These are phyloP conservation scores for Folsomia candida DNA, from an alignment of 2,888 invertebrate genomes.

Conservation along the genomic window DNA sequence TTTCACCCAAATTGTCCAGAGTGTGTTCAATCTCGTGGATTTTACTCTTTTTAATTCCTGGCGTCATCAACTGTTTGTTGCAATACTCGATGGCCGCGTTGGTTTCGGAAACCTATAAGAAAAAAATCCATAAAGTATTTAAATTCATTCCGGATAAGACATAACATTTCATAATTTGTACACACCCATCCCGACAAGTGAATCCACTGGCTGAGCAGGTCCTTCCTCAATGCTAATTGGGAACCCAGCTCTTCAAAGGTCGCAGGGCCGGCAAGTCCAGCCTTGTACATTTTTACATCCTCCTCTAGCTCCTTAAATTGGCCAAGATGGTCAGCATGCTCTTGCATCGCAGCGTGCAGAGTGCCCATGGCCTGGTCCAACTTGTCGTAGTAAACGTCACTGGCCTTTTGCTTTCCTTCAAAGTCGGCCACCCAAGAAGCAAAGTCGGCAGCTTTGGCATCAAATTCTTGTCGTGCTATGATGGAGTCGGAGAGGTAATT, in stretches of 20 bases:
- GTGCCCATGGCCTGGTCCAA: slow-evolving; percentile 75
- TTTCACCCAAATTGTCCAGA: slow-evolving; percentile 35
- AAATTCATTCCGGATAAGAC: no score
- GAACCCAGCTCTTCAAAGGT: slow-evolving; percentile 72
- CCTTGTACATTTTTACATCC: slow-evolving; percentile 62
- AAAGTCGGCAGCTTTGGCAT: slow-evolving; percentile 73
- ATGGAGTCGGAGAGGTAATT: slow-evolving; percentile 70
- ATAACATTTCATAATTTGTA: no score
- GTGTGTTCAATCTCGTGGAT: slow-evolving; percentile 40
- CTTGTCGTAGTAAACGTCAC: slow-evolving; percentile 76
- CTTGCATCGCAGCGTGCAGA: slow-evolving; percentile 75
- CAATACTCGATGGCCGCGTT: slow-evolving; percentile 75
- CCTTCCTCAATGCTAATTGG: slow-evolving; percentile 71
- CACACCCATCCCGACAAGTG: slow-evolving; percentile 75
- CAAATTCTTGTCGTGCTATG: slow-evolving; percentile 70
- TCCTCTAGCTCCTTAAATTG: slow-evolving; percentile 74
- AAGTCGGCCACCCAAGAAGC: slow-evolving; percentile 76
- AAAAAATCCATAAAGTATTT: no score
- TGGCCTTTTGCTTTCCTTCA: slow-evolving; percentile 68
- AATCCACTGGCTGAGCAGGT: slow-evolving; percentile 75
- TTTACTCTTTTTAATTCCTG: slow-evolving; percentile 35
- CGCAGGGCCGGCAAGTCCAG: slow-evolving; percentile 68
- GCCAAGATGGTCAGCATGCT: slow-evolving; percentile 73
- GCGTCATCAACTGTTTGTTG: slow-evolving; percentile 65
- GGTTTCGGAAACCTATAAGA: slow-evolving; percentile 56